phyloP scores from a whole-genome alignment of 2,113 vertebrate genomes.

The Poicephalus gulielmi region DNA sequence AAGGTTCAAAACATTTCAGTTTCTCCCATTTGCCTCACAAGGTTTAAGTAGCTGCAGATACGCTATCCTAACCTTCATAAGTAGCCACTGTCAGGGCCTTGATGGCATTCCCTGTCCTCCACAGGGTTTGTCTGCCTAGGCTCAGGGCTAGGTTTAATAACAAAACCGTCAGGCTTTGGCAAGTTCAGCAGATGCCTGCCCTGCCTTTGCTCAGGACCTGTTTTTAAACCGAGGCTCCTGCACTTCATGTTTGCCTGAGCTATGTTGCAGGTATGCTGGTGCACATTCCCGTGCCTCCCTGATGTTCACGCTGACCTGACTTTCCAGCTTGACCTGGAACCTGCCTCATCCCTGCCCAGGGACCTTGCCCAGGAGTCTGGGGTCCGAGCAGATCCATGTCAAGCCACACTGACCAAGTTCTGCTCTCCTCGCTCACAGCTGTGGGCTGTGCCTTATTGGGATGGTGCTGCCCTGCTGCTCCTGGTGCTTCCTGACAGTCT shows the following conservation, averaged over 20 bases:
- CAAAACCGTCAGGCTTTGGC: neutral
- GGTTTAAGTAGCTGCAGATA: neutral
- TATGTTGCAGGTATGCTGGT: neutral
- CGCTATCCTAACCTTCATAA: neutral
- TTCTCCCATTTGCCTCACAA: neutral
- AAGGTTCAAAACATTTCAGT: neutral
- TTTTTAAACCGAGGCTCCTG: neutral
- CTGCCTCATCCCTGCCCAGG: neutral
- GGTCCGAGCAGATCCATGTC: neutral
- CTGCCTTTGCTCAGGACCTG: neutral
- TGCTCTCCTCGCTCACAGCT: rapidly evolving
- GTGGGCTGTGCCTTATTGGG: neutral
- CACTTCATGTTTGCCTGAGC: neutral
- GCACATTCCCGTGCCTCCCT: neutral
- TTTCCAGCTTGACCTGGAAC: neutral
- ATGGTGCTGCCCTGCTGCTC: neutral
- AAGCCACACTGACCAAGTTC: rapidly evolving
- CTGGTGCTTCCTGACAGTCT: neutral
- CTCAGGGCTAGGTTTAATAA: neutral
- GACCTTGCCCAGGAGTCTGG: too few relatives aligned
- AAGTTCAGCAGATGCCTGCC: neutral
- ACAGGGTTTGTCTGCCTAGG: neutral
- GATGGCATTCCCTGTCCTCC: neutral
- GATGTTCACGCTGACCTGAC: neutral
- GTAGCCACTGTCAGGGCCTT: neutral